Percentiles rank a stretch among this genome's conserved stretches.
phyloP scores from a whole-genome alignment of 2,888 invertebrate species.

The Acronicta psi region DNA sequence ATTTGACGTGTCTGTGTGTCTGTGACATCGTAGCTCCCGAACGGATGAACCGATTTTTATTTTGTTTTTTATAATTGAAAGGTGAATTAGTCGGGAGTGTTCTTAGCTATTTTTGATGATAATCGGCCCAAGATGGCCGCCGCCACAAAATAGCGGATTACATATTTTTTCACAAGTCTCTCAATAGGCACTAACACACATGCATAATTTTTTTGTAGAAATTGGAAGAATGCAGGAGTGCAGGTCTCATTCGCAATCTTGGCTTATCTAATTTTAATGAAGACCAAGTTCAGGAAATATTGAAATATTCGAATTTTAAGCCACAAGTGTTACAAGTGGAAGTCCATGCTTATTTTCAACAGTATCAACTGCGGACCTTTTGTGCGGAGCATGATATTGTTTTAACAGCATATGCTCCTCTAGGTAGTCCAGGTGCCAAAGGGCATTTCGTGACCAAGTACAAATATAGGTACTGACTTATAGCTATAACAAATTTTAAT shows the following conservation, averaged over 20 bases:
- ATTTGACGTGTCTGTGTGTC: no score
- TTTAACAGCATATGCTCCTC: constrained; percentile 92
- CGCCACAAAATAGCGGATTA: no score
- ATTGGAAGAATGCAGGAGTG: constrained; percentile 92
- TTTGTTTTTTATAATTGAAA: no score
- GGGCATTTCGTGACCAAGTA: constrained; percentile 90
- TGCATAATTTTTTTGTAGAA: constrained; percentile 78
- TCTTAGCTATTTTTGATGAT: no score
- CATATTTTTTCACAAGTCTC: no score
- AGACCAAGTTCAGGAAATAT: constrained; percentile 90
- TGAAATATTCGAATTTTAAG: constrained; percentile 89
- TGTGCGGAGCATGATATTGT: constrained; percentile 90
- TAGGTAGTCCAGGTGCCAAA: constrained; percentile 92
- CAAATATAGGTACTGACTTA: constrained; percentile 84
- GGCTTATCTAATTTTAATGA: constrained; percentile 95
- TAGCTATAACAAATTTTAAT: not conserved
- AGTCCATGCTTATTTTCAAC: constrained; percentile 93
- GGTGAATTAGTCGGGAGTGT: no score
- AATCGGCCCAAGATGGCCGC: no score
- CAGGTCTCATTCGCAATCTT: constrained; percentile 91
- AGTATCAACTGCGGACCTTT: constrained; percentile 89
- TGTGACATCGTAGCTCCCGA: no score
- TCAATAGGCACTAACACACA: no score
- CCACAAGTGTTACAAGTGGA: constrained; percentile 94
- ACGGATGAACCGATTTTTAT: no score